A percentile compares a stretch with the other conserved stretches of the same genome.
Conservation (phyloP, 2,797 vertebrate genomes). For the Podarcis lilfordi region DNA sequence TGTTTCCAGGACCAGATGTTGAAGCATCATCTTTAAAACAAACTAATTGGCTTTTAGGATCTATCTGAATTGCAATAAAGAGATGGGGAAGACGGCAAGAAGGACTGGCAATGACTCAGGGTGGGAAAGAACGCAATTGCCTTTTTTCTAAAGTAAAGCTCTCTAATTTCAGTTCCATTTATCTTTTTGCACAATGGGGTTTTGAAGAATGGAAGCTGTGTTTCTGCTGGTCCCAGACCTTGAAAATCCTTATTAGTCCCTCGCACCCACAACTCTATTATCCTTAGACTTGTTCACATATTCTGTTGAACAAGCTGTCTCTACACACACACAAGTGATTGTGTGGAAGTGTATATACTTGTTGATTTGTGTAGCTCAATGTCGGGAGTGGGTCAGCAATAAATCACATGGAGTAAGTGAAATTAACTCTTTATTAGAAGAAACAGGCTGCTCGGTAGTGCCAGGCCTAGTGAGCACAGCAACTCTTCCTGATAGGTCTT, state of each 20-base stretch:
- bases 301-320: no score
- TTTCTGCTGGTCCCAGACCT: not conserved
- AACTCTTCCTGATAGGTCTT: no score
- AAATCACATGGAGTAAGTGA: no score
- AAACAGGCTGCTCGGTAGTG: no score
- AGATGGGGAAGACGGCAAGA: not conserved
- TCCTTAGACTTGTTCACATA: not conserved
- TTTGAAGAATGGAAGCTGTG: not conserved
- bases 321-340: no score
- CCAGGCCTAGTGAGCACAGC: no score
- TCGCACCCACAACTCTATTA: not conserved
- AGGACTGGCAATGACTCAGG: conserved; percentile 26
- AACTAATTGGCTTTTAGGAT: conserved; percentile 55
- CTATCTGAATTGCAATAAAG: conserved; percentile 4
- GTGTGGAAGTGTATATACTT: no score
- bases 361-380: no score
- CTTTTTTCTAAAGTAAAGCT: conserved; percentile 35
- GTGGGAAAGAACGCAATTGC: conserved; percentile 25
- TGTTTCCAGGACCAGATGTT: conserved; percentile 49
- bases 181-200: conserved; percentile 29
- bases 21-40: conserved; percentile 43
- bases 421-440: no score
- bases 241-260: not conserved
- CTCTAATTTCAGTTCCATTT: conserved; percentile 10
- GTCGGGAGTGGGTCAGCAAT: no score